Evolutionary conservation across 2,888 invertebrate genomes (phyloP).

Genomic region (Aspidapion aeneum): DNA sequence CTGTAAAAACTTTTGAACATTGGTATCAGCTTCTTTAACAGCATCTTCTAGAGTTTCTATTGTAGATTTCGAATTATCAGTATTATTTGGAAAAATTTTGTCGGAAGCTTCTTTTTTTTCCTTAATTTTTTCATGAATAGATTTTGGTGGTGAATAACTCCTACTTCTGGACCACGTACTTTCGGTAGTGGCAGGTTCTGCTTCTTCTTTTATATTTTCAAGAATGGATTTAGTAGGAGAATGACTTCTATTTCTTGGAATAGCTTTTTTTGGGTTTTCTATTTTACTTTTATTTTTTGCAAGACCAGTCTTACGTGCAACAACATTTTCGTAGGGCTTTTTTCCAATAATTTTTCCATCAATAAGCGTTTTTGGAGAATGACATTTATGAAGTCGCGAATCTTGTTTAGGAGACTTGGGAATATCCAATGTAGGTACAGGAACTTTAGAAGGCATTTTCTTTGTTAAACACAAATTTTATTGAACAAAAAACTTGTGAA

Average conservation of each 20-base stretch:
- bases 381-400: not conserved
- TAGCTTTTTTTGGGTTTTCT: no score
- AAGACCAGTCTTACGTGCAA: not conserved
- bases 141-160: not conserved
- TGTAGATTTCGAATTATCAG: not conserved
- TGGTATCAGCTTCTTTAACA: conserved; percentile 10
- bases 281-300: no score
- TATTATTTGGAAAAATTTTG: not conserved
- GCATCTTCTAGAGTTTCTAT: conserved; percentile 4
- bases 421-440: not conserved
- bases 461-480: no score
- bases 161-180: no score
- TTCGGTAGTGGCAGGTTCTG: no score
- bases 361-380: conserved; percentile 17
- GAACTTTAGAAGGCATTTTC: not conserved
- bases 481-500: no score
- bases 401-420: not conserved
- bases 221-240: not conserved
- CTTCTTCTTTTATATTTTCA: conserved; percentile 17
- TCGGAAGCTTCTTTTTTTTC: conserved; percentile 9
- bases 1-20: conserved; percentile 10
- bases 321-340: not conserved
- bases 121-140: conserved; percentile 8
- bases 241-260: not conserved
- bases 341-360: conserved; percentile 13